Evolutionary conservation across 2,113 vertebrate species (phyloP).

Genomic region (Dendropsophus ebraccatus): DNA sequence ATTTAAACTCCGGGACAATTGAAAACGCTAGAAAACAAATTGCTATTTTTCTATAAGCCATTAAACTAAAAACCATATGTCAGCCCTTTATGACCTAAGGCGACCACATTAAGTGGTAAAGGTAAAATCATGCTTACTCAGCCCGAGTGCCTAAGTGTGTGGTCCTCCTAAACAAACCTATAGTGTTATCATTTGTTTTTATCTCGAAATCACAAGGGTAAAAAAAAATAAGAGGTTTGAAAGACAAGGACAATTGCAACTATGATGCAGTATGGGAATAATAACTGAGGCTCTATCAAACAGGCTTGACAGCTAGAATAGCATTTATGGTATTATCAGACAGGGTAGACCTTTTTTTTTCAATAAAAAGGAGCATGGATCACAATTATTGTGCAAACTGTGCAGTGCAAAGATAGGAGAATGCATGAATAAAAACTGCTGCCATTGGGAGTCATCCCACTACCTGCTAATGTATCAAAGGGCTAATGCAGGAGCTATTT

Average conservation of each 20-base stretch:
- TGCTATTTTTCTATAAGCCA: constrained; percentile 41
- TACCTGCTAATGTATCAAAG: neutral
- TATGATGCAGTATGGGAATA: neutral
- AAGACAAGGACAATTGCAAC: neutral
- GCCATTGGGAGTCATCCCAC: neutral
- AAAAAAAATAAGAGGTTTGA: constrained; percentile 15
- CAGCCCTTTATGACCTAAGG: constrained; percentile 45
- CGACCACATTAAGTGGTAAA: constrained; percentile 41
- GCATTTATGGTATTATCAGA: neutral
- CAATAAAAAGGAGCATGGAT: neutral
- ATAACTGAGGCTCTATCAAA: neutral
- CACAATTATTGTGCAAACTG: neutral
- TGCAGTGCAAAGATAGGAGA: neutral
- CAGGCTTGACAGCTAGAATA: neutral
- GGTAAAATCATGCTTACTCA: constrained; percentile 48
- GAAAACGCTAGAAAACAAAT: constrained; percentile 54
- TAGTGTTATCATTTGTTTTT: constrained; percentile 34
- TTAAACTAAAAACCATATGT: constrained; percentile 55
- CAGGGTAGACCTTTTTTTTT: neutral
- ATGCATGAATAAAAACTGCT: neutral
- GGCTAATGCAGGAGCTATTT: neutral
- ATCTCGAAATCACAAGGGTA: constrained; percentile 21
- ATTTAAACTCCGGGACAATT: constrained; percentile 44
- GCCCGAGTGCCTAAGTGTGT: neutral
- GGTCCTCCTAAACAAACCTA: constrained; percentile 11